Evolutionary conservation across 2,113 vertebrate genomes (phyloP), one percentile per base, ranked within the genome.

Genomic region (Cichladusa arquata): DNA sequence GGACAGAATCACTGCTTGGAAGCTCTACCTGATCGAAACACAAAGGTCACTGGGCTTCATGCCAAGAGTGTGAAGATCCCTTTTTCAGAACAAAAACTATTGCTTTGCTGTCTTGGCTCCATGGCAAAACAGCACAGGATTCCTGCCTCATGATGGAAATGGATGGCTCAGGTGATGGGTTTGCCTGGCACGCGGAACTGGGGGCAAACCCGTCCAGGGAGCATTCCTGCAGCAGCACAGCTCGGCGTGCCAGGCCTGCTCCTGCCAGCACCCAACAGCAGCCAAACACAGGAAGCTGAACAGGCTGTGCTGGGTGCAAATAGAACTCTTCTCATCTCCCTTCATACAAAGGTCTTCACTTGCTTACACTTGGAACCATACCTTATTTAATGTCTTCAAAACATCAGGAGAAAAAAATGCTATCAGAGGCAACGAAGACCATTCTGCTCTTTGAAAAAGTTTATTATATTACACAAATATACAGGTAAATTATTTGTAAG

Each of bases 221-320:
- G 44, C 19, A 9, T 1, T 40, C 53, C 58, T 12, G 50, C 56
- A 70, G 36, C 51, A 3, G 42, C 51, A 3, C 7, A 6, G 58
- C 61, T 23, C 3, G 0, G 15, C 7, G 0, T 0, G 3, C 3
- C 5, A 0, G 33, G 38, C 54, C 24, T 14, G 15, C 81, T 15
- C 2, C 58, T 17, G 47, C 38, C 20, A 25, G 51, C 28, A 5
- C 19, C 5, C 7, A 57, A 12, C 17, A 19, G n/a, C 24, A 90
- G 38, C 26, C 48, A 69, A 13, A 47, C 12, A 0, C 4, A 20
- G 5, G 14, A 12, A 56, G 31, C 34, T 17, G 14, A 53, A 54
- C 62, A 58, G 17, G 16, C 19, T 50, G 10, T 12, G 20, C 82
- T 60, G 26, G 45, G 10, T 2, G 48, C 12, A 62, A 38, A 2